Evolutionary conservation across 2,797 vertebrate species (phyloP).

Genomic region (Percopsis omiscomaycus): DNA sequence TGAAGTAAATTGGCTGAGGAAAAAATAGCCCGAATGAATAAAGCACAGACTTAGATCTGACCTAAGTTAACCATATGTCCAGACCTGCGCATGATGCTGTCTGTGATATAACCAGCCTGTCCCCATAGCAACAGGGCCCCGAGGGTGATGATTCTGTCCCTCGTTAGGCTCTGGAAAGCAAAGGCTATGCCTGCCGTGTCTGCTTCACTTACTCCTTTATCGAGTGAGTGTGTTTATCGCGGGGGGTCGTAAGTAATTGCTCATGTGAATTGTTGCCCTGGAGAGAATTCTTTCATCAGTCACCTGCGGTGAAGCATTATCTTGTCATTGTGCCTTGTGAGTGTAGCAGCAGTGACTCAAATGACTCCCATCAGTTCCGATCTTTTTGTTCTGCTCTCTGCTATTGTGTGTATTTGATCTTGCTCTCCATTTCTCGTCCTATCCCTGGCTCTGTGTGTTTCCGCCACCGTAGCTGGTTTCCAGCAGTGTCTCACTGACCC

Average conservation of each 20-base stretch:
- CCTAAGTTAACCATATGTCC: not conserved
- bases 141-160: not conserved
- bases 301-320: no score
- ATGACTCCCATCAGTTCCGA: no score
- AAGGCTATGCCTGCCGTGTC: not conserved
- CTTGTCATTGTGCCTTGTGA: no score
- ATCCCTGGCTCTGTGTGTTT: not conserved
- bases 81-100: not conserved
- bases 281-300: no score
- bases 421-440: no score
- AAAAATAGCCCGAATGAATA: not conserved
- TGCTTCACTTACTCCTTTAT: not conserved
- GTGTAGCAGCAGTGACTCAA: no score
- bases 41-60: not conserved
- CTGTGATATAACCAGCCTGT: not conserved
- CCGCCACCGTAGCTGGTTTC: slow-evolving; percentile 74
- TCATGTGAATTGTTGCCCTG: no score
- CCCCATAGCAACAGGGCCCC: not conserved
- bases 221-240: not conserved
- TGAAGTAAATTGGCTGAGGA: no score
- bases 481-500: slow-evolving; percentile 80
- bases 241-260: no score
- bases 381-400: no score
- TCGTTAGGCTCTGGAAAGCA: not conserved
- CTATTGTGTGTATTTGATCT: no score